Percentiles rank a stretch among this genome's conserved stretches.
Conservation (phyloP, 2,888 invertebrate genomes). For the Yponomeuta plumbellus region DNA sequence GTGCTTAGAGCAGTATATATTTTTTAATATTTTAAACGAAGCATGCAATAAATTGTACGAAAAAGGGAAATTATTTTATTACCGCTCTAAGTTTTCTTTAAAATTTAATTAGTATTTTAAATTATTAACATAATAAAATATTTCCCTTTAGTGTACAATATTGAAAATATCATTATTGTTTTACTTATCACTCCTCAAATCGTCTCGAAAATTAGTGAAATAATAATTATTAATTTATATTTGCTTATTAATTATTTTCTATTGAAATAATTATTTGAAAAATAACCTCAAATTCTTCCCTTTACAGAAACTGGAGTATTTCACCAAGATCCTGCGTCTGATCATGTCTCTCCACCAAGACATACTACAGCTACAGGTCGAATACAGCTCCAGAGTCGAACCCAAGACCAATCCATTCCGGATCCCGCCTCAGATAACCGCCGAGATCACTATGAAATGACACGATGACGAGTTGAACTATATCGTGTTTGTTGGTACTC, state of each 20-base stretch:
- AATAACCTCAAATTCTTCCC: constrained; percentile 15
- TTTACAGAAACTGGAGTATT: constrained; percentile 66
- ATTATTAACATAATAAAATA: constrained; percentile 26
- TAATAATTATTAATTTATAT: too few species aligned
- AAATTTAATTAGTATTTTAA: constrained; percentile 24
- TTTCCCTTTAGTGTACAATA: constrained; percentile 77
- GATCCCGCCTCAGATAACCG: constrained; percentile 52
- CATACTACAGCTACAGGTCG: constrained; percentile 60
- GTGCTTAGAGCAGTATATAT: constrained; percentile 66
- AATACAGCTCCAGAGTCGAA: constrained; percentile 27
- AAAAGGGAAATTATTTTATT: constrained; percentile 62
- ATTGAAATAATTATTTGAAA: too few species aligned
- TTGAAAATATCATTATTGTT: constrained; percentile 18
- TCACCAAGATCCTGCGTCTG: constrained; percentile 61
- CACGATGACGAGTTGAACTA: constrained; percentile 25
- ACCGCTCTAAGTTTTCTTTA: constrained; percentile 60
- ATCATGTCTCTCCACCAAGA: constrained; percentile 66
- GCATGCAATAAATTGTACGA: constrained; percentile 68
- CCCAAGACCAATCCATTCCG: constrained; percentile 30
- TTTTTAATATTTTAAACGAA: constrained; percentile 29
- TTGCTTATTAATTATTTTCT: too few species aligned
- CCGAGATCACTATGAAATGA: constrained; percentile 65
- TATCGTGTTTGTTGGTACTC: neutral
- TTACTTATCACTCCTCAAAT: neutral
- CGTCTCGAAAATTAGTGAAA: too few species aligned